Evolutionary conservation across 1,140 invertebrate genomes (phyloP).

Genomic region (Drosophila chauvacae): DNA sequence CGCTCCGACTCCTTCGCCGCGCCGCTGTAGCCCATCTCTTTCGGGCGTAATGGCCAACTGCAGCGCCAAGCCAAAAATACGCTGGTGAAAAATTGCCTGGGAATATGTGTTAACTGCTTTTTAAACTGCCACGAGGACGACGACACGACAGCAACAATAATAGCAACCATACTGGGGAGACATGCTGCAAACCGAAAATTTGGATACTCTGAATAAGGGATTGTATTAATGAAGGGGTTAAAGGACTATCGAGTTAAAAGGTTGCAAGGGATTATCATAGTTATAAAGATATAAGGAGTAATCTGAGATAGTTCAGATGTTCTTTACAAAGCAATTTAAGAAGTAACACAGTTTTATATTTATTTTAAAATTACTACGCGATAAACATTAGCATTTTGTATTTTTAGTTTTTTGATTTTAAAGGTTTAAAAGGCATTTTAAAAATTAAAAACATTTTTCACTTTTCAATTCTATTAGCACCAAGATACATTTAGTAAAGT

Average conservation of each 20-base stretch:
- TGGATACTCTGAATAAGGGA: conserved; percentile 9
- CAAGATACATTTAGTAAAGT: neutral
- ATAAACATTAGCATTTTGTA: neutral
- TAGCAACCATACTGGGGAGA: conserved; percentile 11
- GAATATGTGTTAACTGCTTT: conserved; percentile 85
- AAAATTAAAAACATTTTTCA: neutral
- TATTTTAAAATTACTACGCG: too few relatives aligned
- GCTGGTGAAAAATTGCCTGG: conserved; percentile 83
- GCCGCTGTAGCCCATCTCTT: neutral
- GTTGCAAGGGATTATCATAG: neutral
- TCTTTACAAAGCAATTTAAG: neutral
- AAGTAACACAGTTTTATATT: too few relatives aligned
- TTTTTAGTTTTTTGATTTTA: neutral
- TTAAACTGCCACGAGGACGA: conserved; percentile 84
- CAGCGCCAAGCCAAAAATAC: conserved; percentile 71
- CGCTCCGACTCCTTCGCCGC: neutral
- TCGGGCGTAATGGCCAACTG: conserved; percentile 55
- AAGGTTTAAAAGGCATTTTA: too few relatives aligned
- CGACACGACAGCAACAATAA: conserved; percentile 60
- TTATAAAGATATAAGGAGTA: rapidly evolving
- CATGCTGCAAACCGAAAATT: neutral
- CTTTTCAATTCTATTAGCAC: neutral
- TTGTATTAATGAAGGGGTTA: neutral
- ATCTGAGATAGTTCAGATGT: neutral
- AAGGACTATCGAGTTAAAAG: too few relatives aligned